Conservation (phyloP, 2,888 invertebrate species). For the Volucella zonaria region DNA sequence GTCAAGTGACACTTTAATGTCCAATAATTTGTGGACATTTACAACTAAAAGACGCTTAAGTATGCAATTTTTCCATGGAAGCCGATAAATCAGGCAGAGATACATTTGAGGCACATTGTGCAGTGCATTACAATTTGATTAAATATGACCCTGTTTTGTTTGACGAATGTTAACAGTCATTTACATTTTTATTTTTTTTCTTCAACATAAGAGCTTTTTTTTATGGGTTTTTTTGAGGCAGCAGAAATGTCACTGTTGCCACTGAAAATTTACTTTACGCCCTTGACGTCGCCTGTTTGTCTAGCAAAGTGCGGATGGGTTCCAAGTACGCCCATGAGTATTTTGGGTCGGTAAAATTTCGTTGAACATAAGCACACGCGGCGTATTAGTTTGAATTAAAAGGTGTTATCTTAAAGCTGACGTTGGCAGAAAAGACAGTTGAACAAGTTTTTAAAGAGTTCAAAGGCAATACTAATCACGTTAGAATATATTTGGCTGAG, state of each 20-base stretch:
- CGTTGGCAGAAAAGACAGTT: too few relatives aligned
- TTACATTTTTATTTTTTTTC: not conserved
- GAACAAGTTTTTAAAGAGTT: too few relatives aligned
- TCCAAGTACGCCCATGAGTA: too few relatives aligned
- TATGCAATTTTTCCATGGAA: constrained; percentile 40
- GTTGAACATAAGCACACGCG: too few relatives aligned
- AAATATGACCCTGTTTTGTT: constrained; percentile 52
- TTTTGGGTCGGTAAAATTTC: too few relatives aligned
- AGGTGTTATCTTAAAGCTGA: too few relatives aligned
- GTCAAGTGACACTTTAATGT: constrained; percentile 38
- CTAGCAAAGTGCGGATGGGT: not conserved
- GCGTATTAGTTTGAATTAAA: too few relatives aligned
- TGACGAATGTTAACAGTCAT: constrained; percentile 52
- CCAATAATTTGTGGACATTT: constrained; percentile 17
- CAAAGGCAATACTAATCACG: too few relatives aligned
- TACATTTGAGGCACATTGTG: constrained; percentile 22
- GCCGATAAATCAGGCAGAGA: constrained; percentile 47
- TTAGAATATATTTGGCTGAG: too few relatives aligned
- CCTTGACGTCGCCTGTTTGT: constrained; percentile 1
- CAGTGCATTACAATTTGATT: constrained; percentile 42
- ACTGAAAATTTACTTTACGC: not conserved
- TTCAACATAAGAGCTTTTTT: not conserved
- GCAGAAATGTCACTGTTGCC: not conserved
- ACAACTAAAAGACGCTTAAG: constrained; percentile 47
- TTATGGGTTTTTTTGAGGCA: constrained; percentile 7